phyloP scores from a whole-genome alignment of 2,888 invertebrate genomes.

The Drosophila stalkeri region DNA sequence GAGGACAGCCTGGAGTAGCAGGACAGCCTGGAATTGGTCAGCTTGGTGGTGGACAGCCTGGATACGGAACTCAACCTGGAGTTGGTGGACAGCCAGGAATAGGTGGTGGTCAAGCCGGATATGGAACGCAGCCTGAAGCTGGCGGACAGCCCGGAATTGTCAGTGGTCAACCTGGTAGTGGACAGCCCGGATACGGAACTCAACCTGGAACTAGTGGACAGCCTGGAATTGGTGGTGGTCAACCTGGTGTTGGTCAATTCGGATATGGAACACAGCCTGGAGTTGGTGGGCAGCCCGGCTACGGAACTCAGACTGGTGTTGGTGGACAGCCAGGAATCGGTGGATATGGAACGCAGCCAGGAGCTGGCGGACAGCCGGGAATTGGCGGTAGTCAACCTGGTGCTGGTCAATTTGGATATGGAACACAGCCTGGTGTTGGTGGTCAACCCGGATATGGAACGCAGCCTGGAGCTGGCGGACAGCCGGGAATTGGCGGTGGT shows the following conservation, averaged over 20 bases:
- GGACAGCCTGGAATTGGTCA: constrained; percentile 28
- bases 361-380: constrained; percentile 18
- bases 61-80: constrained; percentile 22
- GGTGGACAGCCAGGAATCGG: constrained; percentile 15
- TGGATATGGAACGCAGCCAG: constrained; percentile 5
- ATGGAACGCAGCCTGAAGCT: constrained; percentile 8
- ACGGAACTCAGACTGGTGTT: constrained; percentile 8
- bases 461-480: constrained; percentile 2
- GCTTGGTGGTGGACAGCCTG: too few species aligned
- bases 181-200: constrained; percentile 10
- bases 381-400: background rate
- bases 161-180: constrained; percentile 21
- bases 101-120: constrained; percentile 6
- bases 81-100: background rate
- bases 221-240: constrained; percentile 17
- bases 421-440: constrained; percentile 21
- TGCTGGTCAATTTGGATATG: too few species aligned
- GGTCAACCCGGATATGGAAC: constrained; percentile 29
- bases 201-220: constrained; percentile 25
- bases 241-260: constrained; percentile 22
- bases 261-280: constrained; percentile 29
- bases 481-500: background rate
- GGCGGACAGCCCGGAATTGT: constrained; percentile 13
- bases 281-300: background rate
- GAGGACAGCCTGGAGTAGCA: background rate